A percentile compares a stretch with the other conserved stretches of the same genome.
Evolutionary conservation across 1,140 invertebrate genomes (phyloP).

Genomic region (Nymphalis io): DNA sequence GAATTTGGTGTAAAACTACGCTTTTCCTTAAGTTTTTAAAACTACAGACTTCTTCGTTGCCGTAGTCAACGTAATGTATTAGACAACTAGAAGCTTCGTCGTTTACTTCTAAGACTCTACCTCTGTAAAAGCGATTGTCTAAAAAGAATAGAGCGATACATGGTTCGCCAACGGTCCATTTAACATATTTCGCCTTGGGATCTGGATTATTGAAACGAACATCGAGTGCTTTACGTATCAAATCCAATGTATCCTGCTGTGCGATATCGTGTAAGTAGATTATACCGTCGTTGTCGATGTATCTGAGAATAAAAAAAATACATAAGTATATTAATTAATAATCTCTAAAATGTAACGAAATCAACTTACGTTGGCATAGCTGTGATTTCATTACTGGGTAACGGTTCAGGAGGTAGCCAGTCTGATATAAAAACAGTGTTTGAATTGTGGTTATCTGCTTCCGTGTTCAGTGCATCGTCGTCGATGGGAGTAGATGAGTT

Average conservation of each 20-base stretch:
- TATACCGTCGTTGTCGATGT: slow-evolving; percentile 81
- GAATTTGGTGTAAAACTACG: slow-evolving; percentile 82
- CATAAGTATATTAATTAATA: not conserved
- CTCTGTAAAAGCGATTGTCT: slow-evolving; percentile 84
- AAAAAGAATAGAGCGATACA: slow-evolving; percentile 84
- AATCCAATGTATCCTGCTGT: slow-evolving; percentile 70
- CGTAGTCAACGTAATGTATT: slow-evolving; percentile 84
- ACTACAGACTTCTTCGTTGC: slow-evolving; percentile 81
- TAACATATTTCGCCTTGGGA: slow-evolving; percentile 70
- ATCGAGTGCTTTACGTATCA: slow-evolving; percentile 80
- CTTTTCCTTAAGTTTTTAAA: slow-evolving; percentile 81
- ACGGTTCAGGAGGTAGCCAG: slow-evolving; percentile 64
- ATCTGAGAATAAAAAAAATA: slow-evolving; percentile 64
- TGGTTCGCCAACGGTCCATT: slow-evolving; percentile 82
- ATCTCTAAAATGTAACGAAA: slow-evolving; percentile 5
- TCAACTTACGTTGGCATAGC: slow-evolving; percentile 67
- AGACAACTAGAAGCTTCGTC: slow-evolving; percentile 63
- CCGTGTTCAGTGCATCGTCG: slow-evolving; percentile 21
- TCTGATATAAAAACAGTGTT: slow-evolving; percentile 64
- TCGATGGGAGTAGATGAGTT: slow-evolving; percentile 36
- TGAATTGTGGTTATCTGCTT: slow-evolving; percentile 26
- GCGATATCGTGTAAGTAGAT: slow-evolving; percentile 81
- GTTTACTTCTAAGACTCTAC: slow-evolving; percentile 74
- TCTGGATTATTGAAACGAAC: slow-evolving; percentile 72
- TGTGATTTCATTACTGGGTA: slow-evolving; percentile 73